Conservation (phyloP, 2,113 vertebrate species). For the Dermatemys mawii region DNA sequence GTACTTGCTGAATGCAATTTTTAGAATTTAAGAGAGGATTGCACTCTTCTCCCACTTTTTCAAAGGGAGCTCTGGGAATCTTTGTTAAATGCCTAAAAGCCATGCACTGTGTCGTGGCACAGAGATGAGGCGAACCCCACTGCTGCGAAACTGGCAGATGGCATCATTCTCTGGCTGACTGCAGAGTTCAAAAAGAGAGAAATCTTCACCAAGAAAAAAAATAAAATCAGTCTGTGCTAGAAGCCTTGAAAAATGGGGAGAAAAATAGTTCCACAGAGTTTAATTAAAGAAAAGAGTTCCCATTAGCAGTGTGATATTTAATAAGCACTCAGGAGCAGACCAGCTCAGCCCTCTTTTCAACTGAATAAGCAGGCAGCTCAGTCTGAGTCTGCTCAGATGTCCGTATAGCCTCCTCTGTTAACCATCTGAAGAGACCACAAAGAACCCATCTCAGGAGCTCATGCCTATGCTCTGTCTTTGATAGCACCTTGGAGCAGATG, state of each 20-base stretch:
- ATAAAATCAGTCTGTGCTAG: accelerated
- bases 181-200: neutral
- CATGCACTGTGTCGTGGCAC: neutral
- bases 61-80: slow-evolving; percentile 49
- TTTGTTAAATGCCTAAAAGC: slow-evolving; percentile 7
- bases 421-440: neutral
- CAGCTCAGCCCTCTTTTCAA: neutral
- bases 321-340: neutral
- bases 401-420: accelerated
- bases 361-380: neutral
- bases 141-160: neutral
- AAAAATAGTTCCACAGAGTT: neutral
- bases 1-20: slow-evolving; percentile 22
- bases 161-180: neutral
- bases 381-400: neutral
- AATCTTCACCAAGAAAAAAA: neutral
- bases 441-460: neutral
- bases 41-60: slow-evolving; percentile 39
- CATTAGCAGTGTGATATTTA: neutral
- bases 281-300: neutral
- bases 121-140: neutral
- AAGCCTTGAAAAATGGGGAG: neutral
- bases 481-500: neutral
- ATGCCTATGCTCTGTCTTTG: neutral
- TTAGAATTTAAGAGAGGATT: slow-evolving; percentile 29